A percentile compares a stretch with the other conserved stretches of the same genome.
phyloP scores from a whole-genome alignment of 2,888 invertebrate genomes.

The Sicus ferrugineus region DNA sequence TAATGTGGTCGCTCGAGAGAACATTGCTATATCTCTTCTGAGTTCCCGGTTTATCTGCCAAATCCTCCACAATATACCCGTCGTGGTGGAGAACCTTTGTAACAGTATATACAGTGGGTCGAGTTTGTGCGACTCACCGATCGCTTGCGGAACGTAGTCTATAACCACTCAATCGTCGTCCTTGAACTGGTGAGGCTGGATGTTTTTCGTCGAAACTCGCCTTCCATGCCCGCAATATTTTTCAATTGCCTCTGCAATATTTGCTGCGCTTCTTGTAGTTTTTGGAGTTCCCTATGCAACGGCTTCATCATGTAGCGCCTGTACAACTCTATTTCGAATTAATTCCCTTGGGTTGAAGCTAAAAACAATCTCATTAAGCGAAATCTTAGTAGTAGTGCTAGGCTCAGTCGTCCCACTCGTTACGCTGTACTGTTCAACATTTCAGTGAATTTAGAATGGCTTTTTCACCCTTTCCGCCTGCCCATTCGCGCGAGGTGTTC shows the following conservation, averaged over 20 bases:
- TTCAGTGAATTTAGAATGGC: conserved; percentile 5
- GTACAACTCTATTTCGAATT: conserved; percentile 28
- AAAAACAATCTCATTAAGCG: conserved; percentile 25
- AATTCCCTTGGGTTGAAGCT: conserved; percentile 25
- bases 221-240: conserved; percentile 30
- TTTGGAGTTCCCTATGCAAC: not conserved
- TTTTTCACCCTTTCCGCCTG: conserved; percentile 24
- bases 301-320: conserved; percentile 21
- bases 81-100: conserved; percentile 34
- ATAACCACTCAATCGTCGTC: conserved; percentile 34
- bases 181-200: conserved; percentile 22
- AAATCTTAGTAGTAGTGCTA: conserved; percentile 14
- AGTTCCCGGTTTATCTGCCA: conserved; percentile 28
- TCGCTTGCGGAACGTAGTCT: conserved; percentile 25
- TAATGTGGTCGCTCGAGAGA: conserved; percentile 35
- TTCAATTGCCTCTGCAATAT: not conserved
- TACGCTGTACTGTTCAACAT: conserved; percentile 1
- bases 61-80: conserved; percentile 36
- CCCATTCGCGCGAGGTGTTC: conserved; percentile 29
- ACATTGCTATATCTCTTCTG: conserved; percentile 34
- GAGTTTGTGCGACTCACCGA: conserved; percentile 35
- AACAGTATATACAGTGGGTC: conserved; percentile 34
- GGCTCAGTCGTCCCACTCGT: conserved; percentile 29
- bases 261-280: not conserved
- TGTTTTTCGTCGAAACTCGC: conserved; percentile 33